These are phyloP conservation scores for Oxyruncus cristatus DNA, from an alignment of 2,113 vertebrate genomes.

Conservation along the genomic window DNA sequence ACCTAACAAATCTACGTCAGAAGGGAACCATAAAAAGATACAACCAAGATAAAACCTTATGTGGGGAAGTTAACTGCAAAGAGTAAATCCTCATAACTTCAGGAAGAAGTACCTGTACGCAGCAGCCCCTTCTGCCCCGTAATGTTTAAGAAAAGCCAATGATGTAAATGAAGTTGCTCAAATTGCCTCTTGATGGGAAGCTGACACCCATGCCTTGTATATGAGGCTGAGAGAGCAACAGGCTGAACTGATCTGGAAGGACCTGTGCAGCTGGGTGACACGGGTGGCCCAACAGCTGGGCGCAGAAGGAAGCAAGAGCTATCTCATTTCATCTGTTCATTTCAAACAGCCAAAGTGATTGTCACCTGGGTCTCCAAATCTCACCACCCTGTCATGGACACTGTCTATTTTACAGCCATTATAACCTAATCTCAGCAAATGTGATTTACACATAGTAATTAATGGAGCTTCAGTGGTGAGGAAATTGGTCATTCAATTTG, in stretches of 20 bases:
- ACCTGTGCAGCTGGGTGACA: background rate
- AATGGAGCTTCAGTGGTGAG: conserved; percentile 45
- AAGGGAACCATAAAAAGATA: conserved; percentile 36
- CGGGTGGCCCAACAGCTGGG: background rate
- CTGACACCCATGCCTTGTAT: background rate
- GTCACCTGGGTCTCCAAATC: background rate
- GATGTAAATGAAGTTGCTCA: background rate
- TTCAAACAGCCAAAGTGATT: background rate
- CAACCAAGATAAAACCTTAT: conserved; percentile 37
- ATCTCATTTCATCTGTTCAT: background rate
- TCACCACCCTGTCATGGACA: background rate
- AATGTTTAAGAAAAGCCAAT: background rate
- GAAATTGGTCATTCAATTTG: conserved; percentile 43
- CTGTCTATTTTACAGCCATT: conserved; percentile 44
- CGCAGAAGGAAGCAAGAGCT: background rate
- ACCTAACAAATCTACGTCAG: conserved; percentile 7
- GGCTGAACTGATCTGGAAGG: background rate
- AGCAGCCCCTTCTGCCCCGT: background rate
- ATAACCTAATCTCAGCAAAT: conserved; percentile 34
- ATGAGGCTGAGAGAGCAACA: background rate
- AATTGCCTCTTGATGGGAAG: accelerated
- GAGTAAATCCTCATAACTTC: background rate
- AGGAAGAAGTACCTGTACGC: background rate
- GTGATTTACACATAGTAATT: conserved; percentile 62
- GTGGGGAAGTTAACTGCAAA: background rate